Evolutionary conservation across 2,888 invertebrate species (phyloP).

Genomic region (Tenthredo livida): DNA sequence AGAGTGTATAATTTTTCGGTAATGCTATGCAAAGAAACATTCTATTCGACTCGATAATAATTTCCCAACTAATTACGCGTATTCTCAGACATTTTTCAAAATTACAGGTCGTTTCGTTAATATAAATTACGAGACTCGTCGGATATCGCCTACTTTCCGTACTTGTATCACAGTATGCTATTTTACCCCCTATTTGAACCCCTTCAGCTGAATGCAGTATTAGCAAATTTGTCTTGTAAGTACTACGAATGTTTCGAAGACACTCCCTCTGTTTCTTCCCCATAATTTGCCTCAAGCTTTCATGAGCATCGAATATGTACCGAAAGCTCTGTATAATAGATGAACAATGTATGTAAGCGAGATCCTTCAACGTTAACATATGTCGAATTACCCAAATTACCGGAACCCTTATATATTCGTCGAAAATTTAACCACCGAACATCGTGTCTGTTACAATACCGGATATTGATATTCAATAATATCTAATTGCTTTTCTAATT

Average conservation of each 20-base stretch:
- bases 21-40: too few relatives aligned
- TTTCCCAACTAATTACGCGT: too few relatives aligned
- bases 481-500: background rate
- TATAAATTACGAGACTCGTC: too few relatives aligned
- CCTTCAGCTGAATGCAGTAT: background rate
- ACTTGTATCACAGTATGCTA: too few relatives aligned
- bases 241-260: background rate
- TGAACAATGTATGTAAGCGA: background rate
- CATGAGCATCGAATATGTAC: slow-evolving; percentile 7
- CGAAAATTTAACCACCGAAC: background rate
- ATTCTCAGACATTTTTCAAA: too few relatives aligned
- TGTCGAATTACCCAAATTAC: background rate
- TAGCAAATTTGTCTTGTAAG: background rate
- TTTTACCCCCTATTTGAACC: background rate
- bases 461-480: background rate
- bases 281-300: background rate
- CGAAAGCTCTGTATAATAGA: slow-evolving; percentile 8
- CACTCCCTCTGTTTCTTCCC: background rate
- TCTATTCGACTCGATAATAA: too few relatives aligned
- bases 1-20: too few relatives aligned
- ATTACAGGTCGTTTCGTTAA: too few relatives aligned
- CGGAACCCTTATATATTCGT: background rate
- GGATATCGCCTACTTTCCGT: too few relatives aligned
- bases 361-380: background rate
- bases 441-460: background rate